Base-by-base conservation (phyloP, 2,113 vertebrate genomes). In the Macquaria ambigua region DNA sequence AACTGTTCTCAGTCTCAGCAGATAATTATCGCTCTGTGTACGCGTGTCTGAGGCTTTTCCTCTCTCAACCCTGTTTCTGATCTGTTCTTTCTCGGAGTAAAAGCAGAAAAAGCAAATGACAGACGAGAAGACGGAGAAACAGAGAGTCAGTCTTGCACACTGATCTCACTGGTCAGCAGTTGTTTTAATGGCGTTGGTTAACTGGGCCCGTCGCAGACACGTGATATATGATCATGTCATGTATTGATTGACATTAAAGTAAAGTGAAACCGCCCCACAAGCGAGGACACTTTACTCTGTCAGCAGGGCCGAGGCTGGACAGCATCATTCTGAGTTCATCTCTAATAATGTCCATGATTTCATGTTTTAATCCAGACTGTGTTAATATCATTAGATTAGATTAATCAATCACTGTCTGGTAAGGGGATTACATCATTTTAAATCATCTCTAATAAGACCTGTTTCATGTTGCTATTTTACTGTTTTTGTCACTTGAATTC, bases 161-260 rank as follows among this genome's bases (percentile, higher is more conserved):
- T 34, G 58, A 28, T 62, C 9, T 28, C 18, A 50, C 37, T 5
- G 28, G 16, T 73, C 61, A 83, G 86, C 77, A 18, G 59, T 48
- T 48, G 61, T 63, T 25, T 72, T 55, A 78, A 64, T 46, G 70
- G 50, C 7, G 46, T 74, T 55, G 83, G 56, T 68, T 68, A 62
- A 69, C 63, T 66, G 64, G n/a, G 28, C 43, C 39, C 15, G 9
- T 8, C 50, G 5, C 68, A n/a, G 15, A 3, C 23, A 37, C 0
- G 7, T 72, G 74, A 85, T 46, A 77, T 25, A 8, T 21, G 64
- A 82, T 82, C 46, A 20, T 3, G 50, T 74, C 68, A 11, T 8
- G 64, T 85, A 87, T 88, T 70, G 90, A 91, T 66, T 18, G 78
- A 3, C 11, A 3, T 43, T 21, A 1, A 11, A 46, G 58, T 21